A percentile compares a stretch with the other conserved stretches of the same genome.
Conservation (phyloP, 2,888 invertebrate genomes). For the Melipona beecheii region DNA sequence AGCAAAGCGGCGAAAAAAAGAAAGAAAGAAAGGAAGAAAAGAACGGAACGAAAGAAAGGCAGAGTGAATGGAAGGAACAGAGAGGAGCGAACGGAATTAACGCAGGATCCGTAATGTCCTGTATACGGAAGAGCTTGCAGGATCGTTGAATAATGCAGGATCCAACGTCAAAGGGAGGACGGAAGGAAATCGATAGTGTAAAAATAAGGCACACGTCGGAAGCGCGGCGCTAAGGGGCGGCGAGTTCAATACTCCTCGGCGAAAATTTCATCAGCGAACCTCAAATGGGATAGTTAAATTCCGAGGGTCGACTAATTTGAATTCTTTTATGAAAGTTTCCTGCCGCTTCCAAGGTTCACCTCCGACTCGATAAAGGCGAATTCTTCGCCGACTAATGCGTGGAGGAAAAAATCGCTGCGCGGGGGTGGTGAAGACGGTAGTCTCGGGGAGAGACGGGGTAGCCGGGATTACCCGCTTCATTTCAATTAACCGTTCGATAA, state of each 20-base stretch:
- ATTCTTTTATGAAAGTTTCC: constrained; percentile 71
- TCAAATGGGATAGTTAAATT: constrained; percentile 69
- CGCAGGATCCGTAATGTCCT: constrained; percentile 44
- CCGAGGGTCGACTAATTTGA: constrained; percentile 70
- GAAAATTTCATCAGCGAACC: constrained; percentile 70
- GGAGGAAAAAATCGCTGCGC: constrained; percentile 8
- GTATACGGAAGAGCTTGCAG: constrained; percentile 41
- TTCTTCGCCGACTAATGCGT: constrained; percentile 37
- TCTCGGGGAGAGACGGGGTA: not conserved
- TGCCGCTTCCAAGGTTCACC: constrained; percentile 37
- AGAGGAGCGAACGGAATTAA: constrained; percentile 33
- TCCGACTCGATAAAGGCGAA: constrained; percentile 54
- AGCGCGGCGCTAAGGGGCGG: constrained; percentile 40
- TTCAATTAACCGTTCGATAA: constrained; percentile 57
- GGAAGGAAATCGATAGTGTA: constrained; percentile 70
- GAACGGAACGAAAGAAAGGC: not conserved
- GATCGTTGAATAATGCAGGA: constrained; percentile 70
- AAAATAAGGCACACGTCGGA: constrained; percentile 70
- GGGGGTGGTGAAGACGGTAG: not conserved
- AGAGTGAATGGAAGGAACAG: not conserved
- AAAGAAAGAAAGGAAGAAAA: not conserved
- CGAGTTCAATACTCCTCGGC: constrained; percentile 65
- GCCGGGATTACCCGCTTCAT: constrained; percentile 48
- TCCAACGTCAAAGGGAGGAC: constrained; percentile 67
- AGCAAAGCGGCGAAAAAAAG: not conserved